Percentiles rank a stretch among this genome's conserved stretches.
Evolutionary conservation across 1,140 invertebrate genomes (phyloP).

Genomic region (Tribolium castaneum): DNA sequence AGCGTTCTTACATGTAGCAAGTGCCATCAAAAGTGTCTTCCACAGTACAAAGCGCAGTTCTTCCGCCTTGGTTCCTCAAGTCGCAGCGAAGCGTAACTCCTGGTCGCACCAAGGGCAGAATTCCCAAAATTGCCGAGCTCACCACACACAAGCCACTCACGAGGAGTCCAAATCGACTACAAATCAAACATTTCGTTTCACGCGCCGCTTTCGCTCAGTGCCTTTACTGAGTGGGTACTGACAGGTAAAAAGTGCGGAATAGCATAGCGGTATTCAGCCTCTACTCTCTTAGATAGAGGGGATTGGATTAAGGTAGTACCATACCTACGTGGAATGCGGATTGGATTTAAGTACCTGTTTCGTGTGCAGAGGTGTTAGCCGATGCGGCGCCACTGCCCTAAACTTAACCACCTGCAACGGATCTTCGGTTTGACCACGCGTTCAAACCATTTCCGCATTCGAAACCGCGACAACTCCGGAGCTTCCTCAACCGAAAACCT

Average conservation of each 20-base stretch:
- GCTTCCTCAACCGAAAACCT: not conserved
- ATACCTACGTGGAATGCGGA: slow-evolving; percentile 46
- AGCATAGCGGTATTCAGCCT: slow-evolving; percentile 46
- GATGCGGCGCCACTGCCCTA: slow-evolving; percentile 35
- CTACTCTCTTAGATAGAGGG: slow-evolving; percentile 47
- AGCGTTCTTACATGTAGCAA: slow-evolving; percentile 31
- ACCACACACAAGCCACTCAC: slow-evolving; percentile 33
- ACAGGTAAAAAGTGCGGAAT: slow-evolving; percentile 48
- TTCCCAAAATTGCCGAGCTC: slow-evolving; percentile 12
- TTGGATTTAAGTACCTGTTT: slow-evolving; percentile 39
- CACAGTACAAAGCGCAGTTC: slow-evolving; percentile 44
- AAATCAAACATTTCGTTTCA: slow-evolving; percentile 10
- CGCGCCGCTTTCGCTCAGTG: slow-evolving; percentile 40
- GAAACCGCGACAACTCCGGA: slow-evolving; percentile 1
- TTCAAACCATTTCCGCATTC: slow-evolving; percentile 29
- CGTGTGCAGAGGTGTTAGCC: slow-evolving; percentile 21
- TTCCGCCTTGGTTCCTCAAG: slow-evolving; percentile 39
- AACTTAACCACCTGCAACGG: slow-evolving; percentile 22
- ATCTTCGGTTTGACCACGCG: slow-evolving; percentile 28
- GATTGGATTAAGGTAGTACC: slow-evolving; percentile 38
- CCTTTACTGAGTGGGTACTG: slow-evolving; percentile 41
- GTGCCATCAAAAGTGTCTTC: slow-evolving; percentile 47
- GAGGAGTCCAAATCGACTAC: slow-evolving; percentile 4
- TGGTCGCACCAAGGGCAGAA: not conserved
- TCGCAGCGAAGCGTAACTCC: slow-evolving; percentile 39